Evolutionary conservation across 2,888 invertebrate species (phyloP), one percentile per base, ranked within the genome.

Genomic region (Phalera bucephala): DNA sequence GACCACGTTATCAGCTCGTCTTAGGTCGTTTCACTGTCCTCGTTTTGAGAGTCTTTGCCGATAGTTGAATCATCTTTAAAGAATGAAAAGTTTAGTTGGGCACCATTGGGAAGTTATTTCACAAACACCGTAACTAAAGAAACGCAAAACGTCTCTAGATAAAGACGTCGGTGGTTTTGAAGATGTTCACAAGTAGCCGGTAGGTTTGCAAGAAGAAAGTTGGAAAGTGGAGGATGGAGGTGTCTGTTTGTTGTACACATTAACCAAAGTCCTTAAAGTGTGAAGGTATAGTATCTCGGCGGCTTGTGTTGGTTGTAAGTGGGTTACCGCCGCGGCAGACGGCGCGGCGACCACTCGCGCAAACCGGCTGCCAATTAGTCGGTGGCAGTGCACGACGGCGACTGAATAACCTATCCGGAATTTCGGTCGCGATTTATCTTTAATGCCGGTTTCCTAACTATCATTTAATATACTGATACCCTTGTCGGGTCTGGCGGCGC

Each of bases 11-110:
- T 85, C 85, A 73, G 72, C 58, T 71, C 68, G 72, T 54, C 55
- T 76, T 72, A 73, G 80, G 79, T 82, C 77, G 78, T 76, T 79
- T 81, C 80, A 68, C 69, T 70, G 84, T 66, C 79, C 85, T 65
- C 76, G 52, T 74, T 82, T 72, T 52, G 52, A 52, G 63, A 61
- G 54, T 54, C 40, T 37, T 40, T 54, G 45, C 46, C 54, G 40
- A 61, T 57, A 61, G 53, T 59, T 69, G 63, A 71, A 60, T 65
- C 66, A 53, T 53, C 40, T 45, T 36, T 30, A 20, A 31, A 44
- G 40, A 54, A 40, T 42, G 41, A 35, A 38, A 36, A 44, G 27
- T 29, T 31, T 22, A 29, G 12, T 11, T 21, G 22, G 34, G 31
- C 31, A 20, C 27, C 53, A 39, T 37, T 22, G 26, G 31, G 28